Conservation (phyloP, 23 tunicate species). For the Phallusia fumigata region DNA sequence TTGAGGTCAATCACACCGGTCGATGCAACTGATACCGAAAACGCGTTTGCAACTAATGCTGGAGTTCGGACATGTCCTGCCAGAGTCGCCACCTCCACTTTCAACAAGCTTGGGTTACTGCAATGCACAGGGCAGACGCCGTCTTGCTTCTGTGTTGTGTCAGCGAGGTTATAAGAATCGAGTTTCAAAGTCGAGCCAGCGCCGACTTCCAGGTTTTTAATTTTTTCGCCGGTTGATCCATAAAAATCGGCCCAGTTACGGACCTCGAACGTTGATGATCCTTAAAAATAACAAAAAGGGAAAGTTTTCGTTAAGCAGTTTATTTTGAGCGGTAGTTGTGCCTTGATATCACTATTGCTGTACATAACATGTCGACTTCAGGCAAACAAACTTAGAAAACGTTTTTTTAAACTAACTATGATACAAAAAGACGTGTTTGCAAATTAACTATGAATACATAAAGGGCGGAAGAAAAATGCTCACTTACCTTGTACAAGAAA, state of each 20-base stretch:
- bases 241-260: constrained; percentile 15
- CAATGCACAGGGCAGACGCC: constrained; percentile 13
- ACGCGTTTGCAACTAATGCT: constrained; percentile 1
- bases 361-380: too few species aligned
- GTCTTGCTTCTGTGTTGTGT: not conserved
- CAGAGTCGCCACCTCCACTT: not conserved
- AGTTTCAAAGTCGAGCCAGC: constrained; percentile 8
- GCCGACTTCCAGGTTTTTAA: not conserved
- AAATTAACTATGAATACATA: too few species aligned
- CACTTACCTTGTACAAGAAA: constrained; percentile 5
- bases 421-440: too few species aligned
- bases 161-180: not conserved
- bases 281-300: too few species aligned
- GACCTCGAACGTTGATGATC: not conserved
- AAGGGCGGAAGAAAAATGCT: not conserved
- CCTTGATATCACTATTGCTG: too few species aligned
- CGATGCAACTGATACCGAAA: not conserved
- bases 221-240: not conserved
- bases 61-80: constrained; percentile 17
- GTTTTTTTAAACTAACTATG: too few species aligned
- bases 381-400: too few species aligned
- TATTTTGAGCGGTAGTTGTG: too few species aligned
- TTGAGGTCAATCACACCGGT: constrained; percentile 15
- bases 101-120: constrained; percentile 1
- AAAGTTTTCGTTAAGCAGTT: too few species aligned